These are phyloP conservation scores for Leptinotarsa texana DNA, from an alignment of 1,140 invertebrate species.

Conservation along the genomic window DNA sequence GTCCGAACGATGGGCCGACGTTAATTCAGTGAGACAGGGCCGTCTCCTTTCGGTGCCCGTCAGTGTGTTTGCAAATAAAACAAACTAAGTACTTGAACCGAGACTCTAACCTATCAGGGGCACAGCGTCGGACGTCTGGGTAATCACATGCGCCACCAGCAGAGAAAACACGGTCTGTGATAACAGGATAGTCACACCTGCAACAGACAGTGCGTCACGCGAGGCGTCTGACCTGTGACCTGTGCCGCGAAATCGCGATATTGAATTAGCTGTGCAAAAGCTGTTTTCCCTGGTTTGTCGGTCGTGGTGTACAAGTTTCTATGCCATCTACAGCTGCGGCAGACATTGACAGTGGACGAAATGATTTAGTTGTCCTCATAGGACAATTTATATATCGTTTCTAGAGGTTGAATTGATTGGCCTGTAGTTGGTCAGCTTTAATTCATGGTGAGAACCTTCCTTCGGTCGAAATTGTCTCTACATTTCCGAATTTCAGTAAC, in stretches of 20 bases:
- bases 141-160: slow-evolving; percentile 95
- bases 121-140: slow-evolving; percentile 95
- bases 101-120: slow-evolving; percentile 88
- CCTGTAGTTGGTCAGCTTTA: no score
- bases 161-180: slow-evolving; percentile 99
- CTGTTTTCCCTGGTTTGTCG: no score
- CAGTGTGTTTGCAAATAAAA: slow-evolving; percentile 47
- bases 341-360: neutral
- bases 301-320: no score
- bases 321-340: neutral
- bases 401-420: no score
- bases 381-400: no score
- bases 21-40: slow-evolving; percentile 23
- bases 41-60: slow-evolving; percentile 34
- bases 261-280: no score
- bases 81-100: slow-evolving; percentile 43
- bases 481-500: no score
- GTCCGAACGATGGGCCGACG: neutral
- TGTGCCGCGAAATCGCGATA: slow-evolving; percentile 42
- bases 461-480: no score
- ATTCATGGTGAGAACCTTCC: no score
- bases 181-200: slow-evolving; percentile 99
- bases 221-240: slow-evolving; percentile 52
- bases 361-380: neutral
- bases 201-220: slow-evolving; percentile 64